A percentile compares a stretch with the other conserved stretches of the same genome.
Evolutionary conservation across 2,113 vertebrate genomes (phyloP).

Genomic region (Nanorana parkeri): DNA sequence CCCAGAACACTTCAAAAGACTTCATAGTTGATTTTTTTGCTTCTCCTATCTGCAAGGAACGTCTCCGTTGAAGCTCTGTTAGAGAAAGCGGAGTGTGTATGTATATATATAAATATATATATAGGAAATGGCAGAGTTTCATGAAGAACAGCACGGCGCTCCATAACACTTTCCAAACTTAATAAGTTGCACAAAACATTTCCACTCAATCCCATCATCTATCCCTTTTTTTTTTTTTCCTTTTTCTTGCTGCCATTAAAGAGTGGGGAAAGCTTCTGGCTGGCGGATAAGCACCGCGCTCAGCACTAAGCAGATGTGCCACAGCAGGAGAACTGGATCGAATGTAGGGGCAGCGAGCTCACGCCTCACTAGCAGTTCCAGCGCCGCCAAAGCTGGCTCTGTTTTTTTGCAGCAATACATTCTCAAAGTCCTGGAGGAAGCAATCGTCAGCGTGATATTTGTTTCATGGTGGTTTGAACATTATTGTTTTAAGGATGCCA

Average conservation of each 20-base stretch:
- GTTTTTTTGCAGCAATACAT: slow-evolving; percentile 49
- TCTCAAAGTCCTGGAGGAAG: slow-evolving; percentile 51
- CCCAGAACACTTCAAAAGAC: neutral
- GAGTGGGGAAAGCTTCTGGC: slow-evolving; percentile 41
- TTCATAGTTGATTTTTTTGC: neutral
- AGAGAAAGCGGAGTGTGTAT: neutral
- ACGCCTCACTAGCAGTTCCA: slow-evolving; percentile 43
- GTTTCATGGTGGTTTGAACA: slow-evolving; percentile 56
- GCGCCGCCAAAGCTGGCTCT: slow-evolving; percentile 35
- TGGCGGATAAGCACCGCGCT: slow-evolving; percentile 31
- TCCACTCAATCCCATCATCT: slow-evolving; percentile 8
- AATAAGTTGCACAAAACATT: slow-evolving; percentile 43
- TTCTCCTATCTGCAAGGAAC: neutral
- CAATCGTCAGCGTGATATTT: slow-evolving; percentile 49
- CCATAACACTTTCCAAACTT: slow-evolving; percentile 34
- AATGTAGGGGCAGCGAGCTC: slow-evolving; percentile 47
- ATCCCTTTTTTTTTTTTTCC: neutral
- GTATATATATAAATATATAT: no score
- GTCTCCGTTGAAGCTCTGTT: neutral
- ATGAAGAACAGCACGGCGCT: slow-evolving; percentile 8
- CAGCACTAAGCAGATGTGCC: slow-evolving; percentile 50
- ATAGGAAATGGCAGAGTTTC: slow-evolving; percentile 4
- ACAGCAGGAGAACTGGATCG: slow-evolving; percentile 49
- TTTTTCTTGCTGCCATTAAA: slow-evolving; percentile 47
- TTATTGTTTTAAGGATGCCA: slow-evolving; percentile 54